These are phyloP conservation scores for Styela clava DNA, from an alignment of 23 tunicate genomes.

Conservation along the genomic window DNA sequence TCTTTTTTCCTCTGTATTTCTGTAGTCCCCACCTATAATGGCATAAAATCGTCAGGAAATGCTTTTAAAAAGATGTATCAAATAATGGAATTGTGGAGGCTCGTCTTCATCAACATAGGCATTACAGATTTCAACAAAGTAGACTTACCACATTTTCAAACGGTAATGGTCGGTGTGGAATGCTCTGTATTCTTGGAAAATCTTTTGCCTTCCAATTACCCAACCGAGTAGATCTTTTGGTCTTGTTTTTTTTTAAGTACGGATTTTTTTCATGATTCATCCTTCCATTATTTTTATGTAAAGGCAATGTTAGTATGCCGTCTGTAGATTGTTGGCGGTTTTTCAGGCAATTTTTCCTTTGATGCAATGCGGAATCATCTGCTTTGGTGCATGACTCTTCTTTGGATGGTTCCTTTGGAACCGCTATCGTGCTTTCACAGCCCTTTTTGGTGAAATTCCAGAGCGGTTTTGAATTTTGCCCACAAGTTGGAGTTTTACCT, in stretches of 20 bases:
- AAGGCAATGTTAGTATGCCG: too few relatives aligned
- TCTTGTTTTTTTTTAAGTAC: too few relatives aligned
- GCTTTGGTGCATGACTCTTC: neutral
- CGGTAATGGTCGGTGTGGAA: neutral
- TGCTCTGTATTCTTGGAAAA: neutral
- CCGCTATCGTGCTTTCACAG: neutral
- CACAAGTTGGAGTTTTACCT: too few relatives aligned
- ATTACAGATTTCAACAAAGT: neutral
- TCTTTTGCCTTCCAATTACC: neutral
- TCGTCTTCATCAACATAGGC: neutral
- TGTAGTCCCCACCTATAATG: neutral
- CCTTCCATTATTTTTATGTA: too few relatives aligned
- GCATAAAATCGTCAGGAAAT: too few relatives aligned
- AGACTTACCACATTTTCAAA: neutral
- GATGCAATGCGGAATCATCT: neutral
- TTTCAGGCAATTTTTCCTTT: neutral
- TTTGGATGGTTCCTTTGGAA: neutral
- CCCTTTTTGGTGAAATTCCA: too few relatives aligned
- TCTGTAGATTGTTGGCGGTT: neutral
- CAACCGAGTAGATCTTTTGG: neutral
- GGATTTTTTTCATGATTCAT: too few relatives aligned
- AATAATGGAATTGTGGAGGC: neutral
- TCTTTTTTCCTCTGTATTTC: neutral
- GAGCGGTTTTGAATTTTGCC: too few relatives aligned
- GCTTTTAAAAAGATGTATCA: neutral